Conservation (phyloP, 2,888 invertebrate genomes). For the Brachylomia viminalis region DNA sequence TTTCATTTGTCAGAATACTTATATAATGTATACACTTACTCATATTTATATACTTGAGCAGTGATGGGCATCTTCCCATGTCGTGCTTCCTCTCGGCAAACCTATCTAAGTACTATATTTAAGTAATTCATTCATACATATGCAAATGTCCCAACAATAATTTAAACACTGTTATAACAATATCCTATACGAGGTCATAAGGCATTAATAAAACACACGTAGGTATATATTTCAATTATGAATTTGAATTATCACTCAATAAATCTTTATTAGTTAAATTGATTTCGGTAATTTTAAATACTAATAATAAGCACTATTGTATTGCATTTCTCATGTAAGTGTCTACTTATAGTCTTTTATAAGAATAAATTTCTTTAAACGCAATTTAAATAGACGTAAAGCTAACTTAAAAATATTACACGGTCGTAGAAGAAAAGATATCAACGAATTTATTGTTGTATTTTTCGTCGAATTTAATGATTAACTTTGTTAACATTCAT, state of each 20-base stretch:
- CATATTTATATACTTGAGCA: not conserved
- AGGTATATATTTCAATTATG: constrained; percentile 29
- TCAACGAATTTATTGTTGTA: constrained; percentile 7
- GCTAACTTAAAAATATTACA: constrained; percentile 13
- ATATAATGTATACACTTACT: too few relatives aligned
- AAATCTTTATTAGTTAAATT: constrained; percentile 36
- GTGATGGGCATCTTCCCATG: not conserved
- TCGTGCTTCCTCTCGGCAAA: not conserved
- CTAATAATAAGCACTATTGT: too few relatives aligned
- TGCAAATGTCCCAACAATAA: not conserved
- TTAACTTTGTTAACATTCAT: not conserved
- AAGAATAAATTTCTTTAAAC: too few relatives aligned
- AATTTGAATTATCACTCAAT: constrained; percentile 35
- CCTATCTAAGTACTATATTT: not conserved
- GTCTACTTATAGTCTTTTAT: too few relatives aligned
- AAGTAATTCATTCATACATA: not conserved
- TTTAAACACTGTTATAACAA: not conserved
- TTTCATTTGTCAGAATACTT: not conserved
- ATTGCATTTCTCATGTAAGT: too few relatives aligned
- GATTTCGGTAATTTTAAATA: constrained; percentile 22
- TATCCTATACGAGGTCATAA: not conserved
- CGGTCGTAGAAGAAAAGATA: constrained; percentile 5
- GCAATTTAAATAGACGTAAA: constrained; percentile 12
- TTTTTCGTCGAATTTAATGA: not conserved
- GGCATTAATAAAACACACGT: constrained; percentile 9